Base-by-base conservation (phyloP, 1,140 invertebrate species). In the Cotesia typhae region DNA sequence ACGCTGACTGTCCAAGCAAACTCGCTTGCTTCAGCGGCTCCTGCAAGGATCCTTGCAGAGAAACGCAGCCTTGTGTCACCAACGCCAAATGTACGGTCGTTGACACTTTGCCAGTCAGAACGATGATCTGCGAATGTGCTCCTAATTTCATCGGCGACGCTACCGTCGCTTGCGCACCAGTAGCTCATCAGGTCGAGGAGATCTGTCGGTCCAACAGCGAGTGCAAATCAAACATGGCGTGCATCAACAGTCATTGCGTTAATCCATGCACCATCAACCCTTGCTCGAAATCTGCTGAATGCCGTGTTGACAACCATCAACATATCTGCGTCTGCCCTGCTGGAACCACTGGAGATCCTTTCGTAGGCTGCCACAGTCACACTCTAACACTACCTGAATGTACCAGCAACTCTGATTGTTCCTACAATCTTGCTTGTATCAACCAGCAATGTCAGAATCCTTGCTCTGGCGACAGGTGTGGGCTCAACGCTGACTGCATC, bases 91-190 rank as follows among this genome's bases (percentile, higher is more conserved):
- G 95, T 81, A 89, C 90, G 1, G 94, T 96, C 0, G 90, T 95
- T 5, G 92, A 96, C 79, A 95, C 94, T 2, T 83, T 96, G 70
- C 95, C 95, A 3, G 89, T 95, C 84, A 89, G 94, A 75, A 95
- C 94, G 14, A 94, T 96, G 91, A 91, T 94, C 57, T 97, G 95
- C 81, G 90, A 93, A 79, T 97, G 95, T 82, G 88, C 93, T 63
- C 91, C 90, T 66, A 94, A 94, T 67, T 94, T 91, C 82, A 89
- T 92, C 74, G 95, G 95, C 73, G 94, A 96, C 83, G 94, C 95
- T 7, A 94, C 95, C 75, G 90, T 92, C 66, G 90, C 92, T 84
- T 96, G 95, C 83, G 90, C 88, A 79, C 36, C 57, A 85, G 82
- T 80, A 51, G 83, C 84, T 14, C 80, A 82, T 77, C 83, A 87